phyloP scores from a whole-genome alignment of 2,113 vertebrate genomes.

The Alosa alosa region DNA sequence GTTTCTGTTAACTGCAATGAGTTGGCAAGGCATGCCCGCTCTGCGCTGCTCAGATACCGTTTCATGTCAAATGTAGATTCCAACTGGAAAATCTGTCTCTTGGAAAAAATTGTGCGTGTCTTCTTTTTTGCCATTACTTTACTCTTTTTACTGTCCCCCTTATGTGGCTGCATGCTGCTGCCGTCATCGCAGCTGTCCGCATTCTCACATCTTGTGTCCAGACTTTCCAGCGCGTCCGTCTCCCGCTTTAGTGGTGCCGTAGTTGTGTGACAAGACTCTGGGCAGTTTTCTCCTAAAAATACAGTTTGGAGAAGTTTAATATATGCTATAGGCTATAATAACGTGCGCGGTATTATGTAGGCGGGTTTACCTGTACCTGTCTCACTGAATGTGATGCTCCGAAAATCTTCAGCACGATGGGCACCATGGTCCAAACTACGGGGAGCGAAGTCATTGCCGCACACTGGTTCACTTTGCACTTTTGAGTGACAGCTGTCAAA shows the following conservation, averaged over 20 bases:
- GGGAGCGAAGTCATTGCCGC: slow-evolving; percentile 54
- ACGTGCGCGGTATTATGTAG: not conserved
- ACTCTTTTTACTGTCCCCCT: slow-evolving; percentile 64
- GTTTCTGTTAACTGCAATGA: slow-evolving; percentile 78
- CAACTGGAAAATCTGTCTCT: slow-evolving; percentile 82
- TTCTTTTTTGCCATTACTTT: slow-evolving; percentile 76
- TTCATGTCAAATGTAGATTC: slow-evolving; percentile 83
- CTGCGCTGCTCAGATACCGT: slow-evolving; percentile 81
- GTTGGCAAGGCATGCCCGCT: slow-evolving; percentile 74
- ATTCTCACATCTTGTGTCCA: slow-evolving; percentile 65
- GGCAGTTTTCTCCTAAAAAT: not conserved
- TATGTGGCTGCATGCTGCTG: slow-evolving; percentile 46
- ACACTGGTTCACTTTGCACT: slow-evolving; percentile 24
- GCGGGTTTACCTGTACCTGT: slow-evolving; percentile 55
- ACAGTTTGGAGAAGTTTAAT: not conserved
- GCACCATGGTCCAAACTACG: slow-evolving; percentile 45
- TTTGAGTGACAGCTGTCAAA: slow-evolving; percentile 59
- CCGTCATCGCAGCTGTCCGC: slow-evolving; percentile 66
- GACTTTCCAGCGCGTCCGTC: slow-evolving; percentile 50
- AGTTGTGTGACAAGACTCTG: not conserved
- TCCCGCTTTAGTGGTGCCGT: slow-evolving; percentile 41
- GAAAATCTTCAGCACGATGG: slow-evolving; percentile 41
- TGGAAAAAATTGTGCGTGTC: slow-evolving; percentile 84
- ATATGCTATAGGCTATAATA: not conserved
- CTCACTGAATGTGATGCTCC: slow-evolving; percentile 39